Conservation (phyloP, 1,140 invertebrate genomes). For the Drosophila elegans region DNA sequence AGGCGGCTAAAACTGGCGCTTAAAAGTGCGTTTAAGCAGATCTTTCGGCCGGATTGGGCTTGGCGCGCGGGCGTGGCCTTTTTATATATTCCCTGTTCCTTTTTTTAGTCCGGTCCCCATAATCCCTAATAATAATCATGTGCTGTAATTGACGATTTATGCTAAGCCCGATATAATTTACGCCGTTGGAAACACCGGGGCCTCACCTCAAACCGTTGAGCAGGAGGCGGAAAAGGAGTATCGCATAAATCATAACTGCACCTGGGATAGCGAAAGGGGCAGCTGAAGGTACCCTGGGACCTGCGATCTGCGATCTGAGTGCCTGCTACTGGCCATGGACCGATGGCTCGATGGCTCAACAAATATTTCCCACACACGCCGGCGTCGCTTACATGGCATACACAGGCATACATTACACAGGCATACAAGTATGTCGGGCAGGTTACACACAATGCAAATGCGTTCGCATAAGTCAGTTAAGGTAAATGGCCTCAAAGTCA, state of each 20-base stretch:
- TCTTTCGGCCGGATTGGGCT: slow-evolving; percentile 72
- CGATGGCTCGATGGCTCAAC: slow-evolving; percentile 43
- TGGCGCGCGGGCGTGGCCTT: slow-evolving; percentile 69
- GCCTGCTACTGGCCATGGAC: slow-evolving; percentile 57
- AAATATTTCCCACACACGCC: slow-evolving; percentile 73
- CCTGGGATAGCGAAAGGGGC: slow-evolving; percentile 52
- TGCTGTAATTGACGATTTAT: slow-evolving; percentile 82
- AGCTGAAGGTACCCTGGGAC: slow-evolving; percentile 21
- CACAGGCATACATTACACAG: slow-evolving; percentile 33
- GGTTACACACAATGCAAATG: slow-evolving; percentile 70
- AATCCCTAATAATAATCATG: slow-evolving; percentile 82
- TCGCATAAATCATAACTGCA: slow-evolving; percentile 80
- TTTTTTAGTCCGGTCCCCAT: slow-evolving; percentile 42
- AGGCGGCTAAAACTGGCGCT: slow-evolving; percentile 71
- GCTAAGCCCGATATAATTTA: slow-evolving; percentile 82
- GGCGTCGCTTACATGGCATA: slow-evolving; percentile 45
- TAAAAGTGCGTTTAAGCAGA: slow-evolving; percentile 69
- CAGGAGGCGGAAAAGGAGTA: slow-evolving; percentile 25
- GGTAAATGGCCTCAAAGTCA: slow-evolving; percentile 6
- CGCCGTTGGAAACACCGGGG: slow-evolving; percentile 71
- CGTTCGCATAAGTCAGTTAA: slow-evolving; percentile 46
- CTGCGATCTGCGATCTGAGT: slow-evolving; percentile 3
- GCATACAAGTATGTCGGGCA: slow-evolving; percentile 61
- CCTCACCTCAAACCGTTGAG: slow-evolving; percentile 52
- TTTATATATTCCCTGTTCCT: slow-evolving; percentile 20